These are phyloP conservation scores for Philereme transversata DNA, from an alignment of 2,888 invertebrate species.

Conservation along the genomic window DNA sequence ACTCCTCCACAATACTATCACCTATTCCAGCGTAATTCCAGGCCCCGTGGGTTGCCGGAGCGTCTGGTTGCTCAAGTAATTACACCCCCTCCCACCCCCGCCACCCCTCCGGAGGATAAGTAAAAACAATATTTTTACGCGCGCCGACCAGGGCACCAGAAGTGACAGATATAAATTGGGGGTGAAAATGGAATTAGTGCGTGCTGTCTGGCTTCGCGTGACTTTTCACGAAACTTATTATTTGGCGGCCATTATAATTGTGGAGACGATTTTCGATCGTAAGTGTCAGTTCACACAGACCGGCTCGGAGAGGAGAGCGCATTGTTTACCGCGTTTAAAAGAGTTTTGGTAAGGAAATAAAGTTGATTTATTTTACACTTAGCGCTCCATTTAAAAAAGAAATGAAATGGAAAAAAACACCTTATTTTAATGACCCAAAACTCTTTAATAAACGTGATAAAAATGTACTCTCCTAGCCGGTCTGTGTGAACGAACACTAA, in stretches of 20 bases:
- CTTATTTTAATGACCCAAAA: no score
- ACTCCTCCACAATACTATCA: not conserved
- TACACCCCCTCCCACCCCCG: conserved; percentile 60
- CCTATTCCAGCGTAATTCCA: conserved; percentile 55
- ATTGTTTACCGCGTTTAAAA: no score
- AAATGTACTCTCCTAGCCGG: no score
- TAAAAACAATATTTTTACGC: conserved; percentile 83
- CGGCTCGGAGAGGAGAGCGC: no score
- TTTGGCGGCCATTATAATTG: conserved; percentile 4
- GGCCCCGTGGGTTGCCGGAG: conserved; percentile 64
- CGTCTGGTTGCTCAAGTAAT: conserved; percentile 80
- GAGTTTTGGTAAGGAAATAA: no score
- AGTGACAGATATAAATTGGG: conserved; percentile 82
- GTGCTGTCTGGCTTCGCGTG: conserved; percentile 55
- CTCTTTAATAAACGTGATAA: no score
- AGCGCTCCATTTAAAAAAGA: no score
- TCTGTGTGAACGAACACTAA: no score
- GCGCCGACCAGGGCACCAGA: conserved; percentile 71
- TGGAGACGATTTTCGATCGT: not conserved
- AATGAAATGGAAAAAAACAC: no score
- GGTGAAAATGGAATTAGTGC: conserved; percentile 76
- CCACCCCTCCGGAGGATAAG: conserved; percentile 65
- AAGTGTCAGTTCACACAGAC: no score
- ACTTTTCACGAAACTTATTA: conserved; percentile 44
- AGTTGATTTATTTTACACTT: no score